Evolutionary conservation across 2,113 vertebrate genomes (phyloP).

Genomic region (Paralichthys olivaceus): DNA sequence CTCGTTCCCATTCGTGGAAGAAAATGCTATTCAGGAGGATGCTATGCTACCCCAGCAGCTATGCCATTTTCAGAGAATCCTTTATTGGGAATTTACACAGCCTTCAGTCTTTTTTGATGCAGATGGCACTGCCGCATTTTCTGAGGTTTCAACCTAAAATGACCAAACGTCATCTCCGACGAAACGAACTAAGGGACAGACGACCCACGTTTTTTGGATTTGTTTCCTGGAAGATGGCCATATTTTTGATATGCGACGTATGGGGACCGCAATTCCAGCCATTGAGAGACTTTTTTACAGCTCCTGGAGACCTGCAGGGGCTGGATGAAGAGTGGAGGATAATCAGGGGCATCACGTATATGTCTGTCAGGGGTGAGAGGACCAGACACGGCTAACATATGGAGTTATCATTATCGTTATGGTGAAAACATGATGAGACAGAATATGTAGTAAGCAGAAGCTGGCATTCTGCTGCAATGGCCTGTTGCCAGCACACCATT

Average conservation of each 20-base stretch:
- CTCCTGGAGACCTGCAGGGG: slow-evolving; percentile 27
- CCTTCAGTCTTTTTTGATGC: slow-evolving; percentile 49
- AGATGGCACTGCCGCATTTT: slow-evolving; percentile 38
- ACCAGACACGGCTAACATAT: slow-evolving; percentile 26
- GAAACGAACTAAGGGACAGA: slow-evolving; percentile 42
- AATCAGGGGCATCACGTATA: slow-evolving; percentile 17
- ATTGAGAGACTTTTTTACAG: slow-evolving; percentile 38
- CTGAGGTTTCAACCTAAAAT: slow-evolving; percentile 56
- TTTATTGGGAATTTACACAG: slow-evolving; percentile 39
- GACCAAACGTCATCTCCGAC: slow-evolving; percentile 35
- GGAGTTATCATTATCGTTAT: slow-evolving; percentile 20
- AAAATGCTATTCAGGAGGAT: slow-evolving; percentile 69
- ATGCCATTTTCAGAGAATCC: slow-evolving; percentile 56
- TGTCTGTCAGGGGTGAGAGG: slow-evolving; percentile 16
- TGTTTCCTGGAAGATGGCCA: slow-evolving; percentile 71
- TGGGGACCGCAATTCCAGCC: slow-evolving; percentile 47
- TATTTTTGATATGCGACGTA: slow-evolving; percentile 51
- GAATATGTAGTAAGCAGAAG: slow-evolving; percentile 42
- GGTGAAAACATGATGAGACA: slow-evolving; percentile 22
- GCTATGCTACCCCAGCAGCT: slow-evolving; percentile 66
- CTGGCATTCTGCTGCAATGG: slow-evolving; percentile 54
- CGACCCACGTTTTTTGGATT: slow-evolving; percentile 63
- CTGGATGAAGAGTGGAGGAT: slow-evolving; percentile 32
- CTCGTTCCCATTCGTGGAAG: slow-evolving; percentile 70
- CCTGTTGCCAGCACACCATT: slow-evolving; percentile 68